Evolutionary conservation across 2,113 vertebrate species (phyloP).

Genomic region (Dinomys branickii): DNA sequence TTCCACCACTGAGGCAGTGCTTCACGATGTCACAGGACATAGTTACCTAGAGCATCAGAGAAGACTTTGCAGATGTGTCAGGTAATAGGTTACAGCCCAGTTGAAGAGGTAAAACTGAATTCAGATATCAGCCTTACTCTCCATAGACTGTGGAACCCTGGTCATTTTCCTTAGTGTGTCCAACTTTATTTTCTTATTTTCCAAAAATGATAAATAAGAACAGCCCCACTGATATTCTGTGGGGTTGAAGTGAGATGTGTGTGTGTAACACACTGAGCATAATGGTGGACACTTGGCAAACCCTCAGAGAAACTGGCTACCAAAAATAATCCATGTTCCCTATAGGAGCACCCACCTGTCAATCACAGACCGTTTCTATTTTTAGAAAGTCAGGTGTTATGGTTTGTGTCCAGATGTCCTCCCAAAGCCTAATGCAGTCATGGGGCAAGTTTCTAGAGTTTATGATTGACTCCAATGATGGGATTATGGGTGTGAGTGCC

Average conservation of each 20-base stretch:
- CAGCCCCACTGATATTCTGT: background rate
- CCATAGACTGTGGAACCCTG: fast-evolving
- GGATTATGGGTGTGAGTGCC: no score
- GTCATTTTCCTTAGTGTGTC: background rate
- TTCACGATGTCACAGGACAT: background rate
- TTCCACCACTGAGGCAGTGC: background rate
- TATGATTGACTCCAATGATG: no score
- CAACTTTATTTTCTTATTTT: background rate
- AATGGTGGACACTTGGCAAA: background rate
- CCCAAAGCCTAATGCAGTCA: no score
- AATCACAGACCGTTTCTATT: background rate
- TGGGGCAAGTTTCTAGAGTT: no score
- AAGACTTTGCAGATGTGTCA: background rate
- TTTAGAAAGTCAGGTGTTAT: background rate
- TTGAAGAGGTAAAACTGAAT: background rate
- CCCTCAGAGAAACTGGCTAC: background rate
- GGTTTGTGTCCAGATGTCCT: no score
- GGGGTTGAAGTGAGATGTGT: background rate
- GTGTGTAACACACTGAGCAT: background rate
- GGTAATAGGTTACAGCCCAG: background rate
- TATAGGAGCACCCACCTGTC: background rate
- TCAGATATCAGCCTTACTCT: background rate
- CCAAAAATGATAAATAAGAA: background rate
- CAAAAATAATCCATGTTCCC: background rate
- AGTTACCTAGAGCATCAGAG: background rate